Evolutionary conservation across 2,888 invertebrate genomes (phyloP).

Genomic region (Limulus polyphemus): DNA sequence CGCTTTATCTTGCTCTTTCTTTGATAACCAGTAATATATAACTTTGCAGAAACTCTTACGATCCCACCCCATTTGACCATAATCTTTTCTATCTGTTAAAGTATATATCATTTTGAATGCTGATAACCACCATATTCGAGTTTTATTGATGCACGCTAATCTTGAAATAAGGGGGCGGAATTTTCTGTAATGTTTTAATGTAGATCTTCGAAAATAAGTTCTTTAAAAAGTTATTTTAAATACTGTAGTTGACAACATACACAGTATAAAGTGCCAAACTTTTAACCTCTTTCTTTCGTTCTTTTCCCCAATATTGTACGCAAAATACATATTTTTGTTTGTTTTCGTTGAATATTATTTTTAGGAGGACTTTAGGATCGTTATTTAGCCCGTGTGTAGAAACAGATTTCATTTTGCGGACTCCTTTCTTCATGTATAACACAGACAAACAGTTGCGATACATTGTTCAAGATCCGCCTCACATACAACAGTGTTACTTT

Average conservation of each 20-base stretch:
- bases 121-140: too few relatives aligned
- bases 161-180: too few relatives aligned
- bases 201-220: too few relatives aligned
- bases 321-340: background rate
- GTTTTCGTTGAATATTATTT: background rate
- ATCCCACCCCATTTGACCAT: too few relatives aligned
- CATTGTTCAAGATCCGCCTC: conserved; percentile 20
- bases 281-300: background rate
- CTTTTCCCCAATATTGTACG: background rate
- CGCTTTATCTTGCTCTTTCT: too few relatives aligned
- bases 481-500: conserved; percentile 19
- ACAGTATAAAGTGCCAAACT: background rate
- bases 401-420: conserved; percentile 14
- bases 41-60: too few relatives aligned
- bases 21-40: too few relatives aligned
- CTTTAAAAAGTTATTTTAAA: too few relatives aligned
- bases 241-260: background rate
- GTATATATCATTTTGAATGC: too few relatives aligned
- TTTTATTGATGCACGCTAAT: too few relatives aligned
- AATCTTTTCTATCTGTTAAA: too few relatives aligned
- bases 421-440: conserved; percentile 21
- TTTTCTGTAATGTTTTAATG: too few relatives aligned
- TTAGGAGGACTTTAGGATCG: conserved; percentile 9
- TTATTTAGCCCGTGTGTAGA: conserved; percentile 15
- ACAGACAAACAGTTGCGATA: conserved; percentile 18